A percentile compares a stretch with the other conserved stretches of the same genome.
Evolutionary conservation across 2,888 invertebrate species (phyloP).

Genomic region (Diadegma fenestrale): DNA sequence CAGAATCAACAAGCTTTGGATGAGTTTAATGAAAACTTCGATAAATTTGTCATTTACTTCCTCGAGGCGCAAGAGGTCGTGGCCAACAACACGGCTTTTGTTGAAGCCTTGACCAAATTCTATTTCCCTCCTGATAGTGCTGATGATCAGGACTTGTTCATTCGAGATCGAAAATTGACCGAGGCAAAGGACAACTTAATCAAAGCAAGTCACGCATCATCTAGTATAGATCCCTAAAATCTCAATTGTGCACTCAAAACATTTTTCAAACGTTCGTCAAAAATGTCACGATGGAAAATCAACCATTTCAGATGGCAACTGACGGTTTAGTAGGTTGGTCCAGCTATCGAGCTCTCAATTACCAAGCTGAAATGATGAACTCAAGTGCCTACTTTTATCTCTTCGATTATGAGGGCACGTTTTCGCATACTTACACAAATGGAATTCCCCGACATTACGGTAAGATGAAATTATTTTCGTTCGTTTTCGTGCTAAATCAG

Average conservation of each 20-base stretch:
- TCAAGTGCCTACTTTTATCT: slow-evolving; percentile 76
- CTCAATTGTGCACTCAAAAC: background rate
- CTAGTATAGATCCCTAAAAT: background rate
- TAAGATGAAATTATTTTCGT: slow-evolving; percentile 58
- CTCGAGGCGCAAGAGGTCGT: slow-evolving; percentile 68
- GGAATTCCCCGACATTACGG: slow-evolving; percentile 70
- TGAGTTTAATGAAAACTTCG: slow-evolving; percentile 70
- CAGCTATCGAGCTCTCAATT: slow-evolving; percentile 65
- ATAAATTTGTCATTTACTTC: slow-evolving; percentile 43
- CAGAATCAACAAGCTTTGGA: slow-evolving; percentile 54
- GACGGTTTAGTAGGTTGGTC: slow-evolving; percentile 74
- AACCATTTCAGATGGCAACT: slow-evolving; percentile 70
- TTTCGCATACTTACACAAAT: slow-evolving; percentile 67
- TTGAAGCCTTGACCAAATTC: slow-evolving; percentile 69
- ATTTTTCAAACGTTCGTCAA: background rate
- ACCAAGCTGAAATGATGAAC: slow-evolving; percentile 72
- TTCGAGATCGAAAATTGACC: slow-evolving; percentile 42
- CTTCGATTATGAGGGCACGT: slow-evolving; percentile 78
- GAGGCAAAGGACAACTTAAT: slow-evolving; percentile 43
- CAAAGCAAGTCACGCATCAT: slow-evolving; percentile 2
- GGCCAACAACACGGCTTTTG: slow-evolving; percentile 66
- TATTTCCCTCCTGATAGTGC: slow-evolving; percentile 55
- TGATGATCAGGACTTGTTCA: background rate
- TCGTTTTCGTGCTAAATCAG: background rate
- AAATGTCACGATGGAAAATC: background rate